A percentile compares a stretch with the other conserved stretches of the same genome.
phyloP scores from a whole-genome alignment of 1,140 invertebrate genomes.

The Drosophila eugracilis region DNA sequence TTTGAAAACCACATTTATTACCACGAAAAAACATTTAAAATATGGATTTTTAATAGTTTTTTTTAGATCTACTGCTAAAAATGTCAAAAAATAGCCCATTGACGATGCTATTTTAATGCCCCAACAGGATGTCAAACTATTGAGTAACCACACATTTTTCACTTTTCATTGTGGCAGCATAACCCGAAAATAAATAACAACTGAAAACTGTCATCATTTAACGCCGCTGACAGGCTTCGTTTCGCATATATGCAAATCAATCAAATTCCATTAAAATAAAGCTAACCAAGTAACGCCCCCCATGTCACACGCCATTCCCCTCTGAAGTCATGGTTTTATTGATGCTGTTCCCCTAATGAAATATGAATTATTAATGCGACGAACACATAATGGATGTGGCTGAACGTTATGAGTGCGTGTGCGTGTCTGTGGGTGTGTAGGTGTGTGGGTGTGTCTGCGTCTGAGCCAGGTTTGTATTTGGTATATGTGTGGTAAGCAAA shows the following conservation, averaged over 20 bases:
- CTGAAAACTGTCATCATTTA: constrained; percentile 57
- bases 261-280: constrained; percentile 74
- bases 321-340: constrained; percentile 9
- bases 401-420: constrained; percentile 1
- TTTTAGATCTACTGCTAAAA: too few species aligned
- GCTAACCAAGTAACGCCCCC: constrained; percentile 40
- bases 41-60: background rate
- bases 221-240: constrained; percentile 51
- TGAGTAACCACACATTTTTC: background rate
- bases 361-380: constrained; percentile 68
- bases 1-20: too few species aligned
- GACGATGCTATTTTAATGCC: too few species aligned
- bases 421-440: too few species aligned
- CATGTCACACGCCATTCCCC: constrained; percentile 3
- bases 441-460: constrained; percentile 26
- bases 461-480: constrained; percentile 17
- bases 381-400: constrained; percentile 54
- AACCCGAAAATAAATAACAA: constrained; percentile 2
- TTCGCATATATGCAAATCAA: constrained; percentile 73
- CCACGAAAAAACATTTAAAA: background rate
- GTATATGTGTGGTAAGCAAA: constrained; percentile 6
- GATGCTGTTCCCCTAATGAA: constrained; percentile 61
- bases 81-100: too few species aligned
- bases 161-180: constrained; percentile 2
- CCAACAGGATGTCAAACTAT: background rate